phyloP scores from a whole-genome alignment of 2,888 invertebrate genomes.

The Girardia tigrina region DNA sequence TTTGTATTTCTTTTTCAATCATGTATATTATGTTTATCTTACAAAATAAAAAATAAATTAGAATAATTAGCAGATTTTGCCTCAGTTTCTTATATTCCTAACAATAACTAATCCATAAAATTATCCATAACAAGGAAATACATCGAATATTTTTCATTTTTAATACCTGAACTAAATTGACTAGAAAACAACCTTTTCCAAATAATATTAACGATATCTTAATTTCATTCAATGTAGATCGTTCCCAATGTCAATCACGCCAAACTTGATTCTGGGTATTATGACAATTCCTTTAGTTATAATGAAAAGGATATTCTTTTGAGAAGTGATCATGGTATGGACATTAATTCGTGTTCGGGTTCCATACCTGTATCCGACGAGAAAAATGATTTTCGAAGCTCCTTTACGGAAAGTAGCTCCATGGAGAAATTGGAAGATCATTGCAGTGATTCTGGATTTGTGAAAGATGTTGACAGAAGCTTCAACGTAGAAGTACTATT shows the following conservation, averaged over 20 bases:
- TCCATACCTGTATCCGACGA: not conserved
- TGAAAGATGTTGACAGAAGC: not conserved
- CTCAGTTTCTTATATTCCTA: too few relatives aligned
- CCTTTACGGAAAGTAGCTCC: not conserved
- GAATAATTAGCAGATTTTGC: too few relatives aligned
- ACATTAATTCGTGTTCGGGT: conserved; percentile 1
- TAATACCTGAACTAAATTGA: too few relatives aligned
- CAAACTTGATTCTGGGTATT: not conserved
- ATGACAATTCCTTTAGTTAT: not conserved
- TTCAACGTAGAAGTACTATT: not conserved
- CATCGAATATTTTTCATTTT: too few relatives aligned
- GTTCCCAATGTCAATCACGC: not conserved
- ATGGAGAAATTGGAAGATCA: conserved; percentile 1
- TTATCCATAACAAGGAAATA: too few relatives aligned
- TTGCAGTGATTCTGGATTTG: not conserved
- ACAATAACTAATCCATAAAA: too few relatives aligned
- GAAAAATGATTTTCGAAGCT: conserved; percentile 2
- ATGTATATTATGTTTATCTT: too few relatives aligned
- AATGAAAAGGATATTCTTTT: not conserved
- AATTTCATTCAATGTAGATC: not conserved
- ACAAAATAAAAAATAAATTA: too few relatives aligned
- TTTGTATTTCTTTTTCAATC: too few relatives aligned
- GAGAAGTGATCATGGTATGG: conserved; percentile 12
- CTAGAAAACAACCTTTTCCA: too few relatives aligned
- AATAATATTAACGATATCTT: too few relatives aligned